Evolutionary conservation across 2,797 vertebrate genomes (phyloP).

Genomic region (Poeciliopsis infans): DNA sequence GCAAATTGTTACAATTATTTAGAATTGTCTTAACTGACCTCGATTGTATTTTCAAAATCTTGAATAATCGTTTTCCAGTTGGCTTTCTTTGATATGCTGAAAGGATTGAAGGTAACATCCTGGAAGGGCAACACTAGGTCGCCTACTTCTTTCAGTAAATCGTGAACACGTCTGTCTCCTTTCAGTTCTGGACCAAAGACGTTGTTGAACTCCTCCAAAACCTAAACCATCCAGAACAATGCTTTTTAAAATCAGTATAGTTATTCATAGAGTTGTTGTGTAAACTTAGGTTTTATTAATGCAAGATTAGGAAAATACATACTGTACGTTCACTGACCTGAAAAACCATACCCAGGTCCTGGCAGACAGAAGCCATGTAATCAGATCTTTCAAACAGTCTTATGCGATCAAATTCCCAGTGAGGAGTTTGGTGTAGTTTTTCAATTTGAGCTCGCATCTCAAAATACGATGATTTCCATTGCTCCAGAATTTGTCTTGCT

Average conservation of each 20-base stretch:
- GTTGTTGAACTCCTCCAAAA: conserved; percentile 89
- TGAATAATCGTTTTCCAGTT: conserved; percentile 88
- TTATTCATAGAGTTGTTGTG: neutral
- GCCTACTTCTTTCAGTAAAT: conserved; percentile 84
- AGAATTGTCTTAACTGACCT: conserved; percentile 71
- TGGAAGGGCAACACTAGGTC: conserved; percentile 84
- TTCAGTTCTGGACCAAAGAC: conserved; percentile 90
- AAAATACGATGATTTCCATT: conserved; percentile 91
- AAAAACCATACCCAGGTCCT: conserved; percentile 85
- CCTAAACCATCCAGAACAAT: conserved; percentile 68
- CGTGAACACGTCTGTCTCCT: conserved; percentile 84
- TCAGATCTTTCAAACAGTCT: conserved; percentile 91
- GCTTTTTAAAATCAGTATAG: conserved; percentile 8
- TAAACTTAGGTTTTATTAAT: neutral
- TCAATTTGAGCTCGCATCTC: conserved; percentile 88
- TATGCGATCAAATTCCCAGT: conserved; percentile 94
- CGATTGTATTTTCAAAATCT: conserved; percentile 84
- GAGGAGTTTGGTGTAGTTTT: conserved; percentile 80
- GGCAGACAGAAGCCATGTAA: conserved; percentile 90
- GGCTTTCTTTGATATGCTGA: conserved; percentile 76
- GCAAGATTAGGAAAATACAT: neutral
- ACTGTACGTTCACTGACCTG: conserved; percentile 79
- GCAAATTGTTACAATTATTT: neutral
- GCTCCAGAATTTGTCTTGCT: conserved; percentile 83
- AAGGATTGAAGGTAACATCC: conserved; percentile 86